These are phyloP conservation scores for Nomada lathburiana DNA, from an alignment of 2,888 invertebrate genomes.

Conservation along the genomic window DNA sequence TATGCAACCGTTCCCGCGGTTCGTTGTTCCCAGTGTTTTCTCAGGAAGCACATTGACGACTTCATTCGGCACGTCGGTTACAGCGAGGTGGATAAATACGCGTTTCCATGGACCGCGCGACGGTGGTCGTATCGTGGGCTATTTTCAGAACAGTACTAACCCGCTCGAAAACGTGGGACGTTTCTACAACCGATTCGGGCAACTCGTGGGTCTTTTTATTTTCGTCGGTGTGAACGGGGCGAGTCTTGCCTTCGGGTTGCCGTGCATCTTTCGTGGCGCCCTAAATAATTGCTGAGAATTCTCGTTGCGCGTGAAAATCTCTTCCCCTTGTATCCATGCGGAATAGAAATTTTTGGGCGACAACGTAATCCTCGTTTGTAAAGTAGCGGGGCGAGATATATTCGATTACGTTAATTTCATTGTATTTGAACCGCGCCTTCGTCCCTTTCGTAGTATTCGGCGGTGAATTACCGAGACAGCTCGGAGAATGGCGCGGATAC, in stretches of 20 bases:
- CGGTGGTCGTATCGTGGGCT: conserved; percentile 54
- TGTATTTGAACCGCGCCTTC: too few species aligned
- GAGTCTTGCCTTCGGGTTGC: background rate
- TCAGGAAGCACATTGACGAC: conserved; percentile 60
- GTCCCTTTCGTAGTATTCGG: conserved; percentile 10
- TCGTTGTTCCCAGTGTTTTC: conserved; percentile 48
- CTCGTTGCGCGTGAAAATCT: too few species aligned
- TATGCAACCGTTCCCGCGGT: conserved; percentile 5
- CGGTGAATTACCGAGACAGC: background rate
- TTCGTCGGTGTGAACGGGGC: background rate
- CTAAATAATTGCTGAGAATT: too few species aligned
- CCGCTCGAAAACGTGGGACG: conserved; percentile 55
- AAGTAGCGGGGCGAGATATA: too few species aligned
- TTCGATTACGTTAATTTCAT: too few species aligned
- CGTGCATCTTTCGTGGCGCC: background rate
- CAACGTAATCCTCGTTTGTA: too few species aligned
- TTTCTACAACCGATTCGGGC: background rate
- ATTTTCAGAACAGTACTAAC: conserved; percentile 71
- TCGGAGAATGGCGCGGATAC: background rate
- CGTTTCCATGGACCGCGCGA: conserved; percentile 61
- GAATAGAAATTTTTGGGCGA: too few species aligned
- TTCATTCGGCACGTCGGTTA: conserved; percentile 47
- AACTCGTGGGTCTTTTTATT: conserved; percentile 33
- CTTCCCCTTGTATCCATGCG: too few species aligned
- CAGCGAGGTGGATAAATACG: conserved; percentile 59